Evolutionary conservation across 35 echinoderm and acorn worm genomes (phyloP).

Genomic region (Anneissia japonica): DNA sequence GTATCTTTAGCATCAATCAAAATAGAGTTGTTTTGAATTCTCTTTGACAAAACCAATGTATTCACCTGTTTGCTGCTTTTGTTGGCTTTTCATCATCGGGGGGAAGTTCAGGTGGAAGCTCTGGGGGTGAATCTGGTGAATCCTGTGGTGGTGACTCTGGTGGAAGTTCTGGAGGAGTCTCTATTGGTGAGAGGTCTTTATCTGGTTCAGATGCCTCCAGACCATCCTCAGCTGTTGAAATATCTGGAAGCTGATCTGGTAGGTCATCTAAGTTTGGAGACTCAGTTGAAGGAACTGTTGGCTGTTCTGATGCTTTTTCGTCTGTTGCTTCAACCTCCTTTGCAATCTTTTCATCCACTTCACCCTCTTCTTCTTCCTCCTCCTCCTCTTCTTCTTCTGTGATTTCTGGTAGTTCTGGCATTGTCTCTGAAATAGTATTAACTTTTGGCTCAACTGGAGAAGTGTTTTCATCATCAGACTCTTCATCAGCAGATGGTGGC

Average conservation of each 20-base stretch:
- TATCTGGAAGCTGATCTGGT: not conserved
- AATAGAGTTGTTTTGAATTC: too few relatives aligned
- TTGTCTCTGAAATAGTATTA: not conserved
- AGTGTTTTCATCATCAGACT: not conserved
- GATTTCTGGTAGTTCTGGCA: not conserved
- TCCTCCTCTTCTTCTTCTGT: not conserved
- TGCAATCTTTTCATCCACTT: not conserved
- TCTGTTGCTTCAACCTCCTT: not conserved
- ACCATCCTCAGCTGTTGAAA: not conserved
- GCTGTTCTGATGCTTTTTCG: not conserved
- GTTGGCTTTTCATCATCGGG: slow-evolving; percentile 2
- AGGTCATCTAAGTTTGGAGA: not conserved
- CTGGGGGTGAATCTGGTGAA: not conserved
- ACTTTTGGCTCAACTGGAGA: not conserved
- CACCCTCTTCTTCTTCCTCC: not conserved
- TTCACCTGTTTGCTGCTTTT: not conserved
- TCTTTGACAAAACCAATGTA: too few relatives aligned
- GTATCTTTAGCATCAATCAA: too few relatives aligned
- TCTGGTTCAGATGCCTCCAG: not conserved
- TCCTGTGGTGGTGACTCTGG: not conserved
- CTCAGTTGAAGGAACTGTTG: not conserved
- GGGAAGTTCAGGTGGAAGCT: not conserved
- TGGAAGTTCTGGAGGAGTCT: not conserved
- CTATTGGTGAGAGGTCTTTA: not conserved
- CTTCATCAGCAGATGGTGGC: not conserved